Evolutionary conservation across 2,888 invertebrate genomes (phyloP), one percentile per base, ranked within the genome.

Genomic region (Zelleria hepariella): DNA sequence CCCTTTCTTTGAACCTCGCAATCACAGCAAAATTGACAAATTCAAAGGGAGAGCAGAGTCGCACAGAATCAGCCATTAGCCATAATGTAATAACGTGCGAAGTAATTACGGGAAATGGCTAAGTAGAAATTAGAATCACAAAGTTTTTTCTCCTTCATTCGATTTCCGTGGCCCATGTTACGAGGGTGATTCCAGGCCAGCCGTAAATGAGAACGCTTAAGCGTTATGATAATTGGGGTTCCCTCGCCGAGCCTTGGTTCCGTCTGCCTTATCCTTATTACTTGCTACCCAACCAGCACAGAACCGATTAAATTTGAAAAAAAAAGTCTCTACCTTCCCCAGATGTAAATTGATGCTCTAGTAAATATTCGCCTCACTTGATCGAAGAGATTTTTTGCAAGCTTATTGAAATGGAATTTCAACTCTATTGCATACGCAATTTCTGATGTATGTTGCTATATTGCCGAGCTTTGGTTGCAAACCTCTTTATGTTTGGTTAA

Each of bases 161-260:
- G 57, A 57, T 57, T 54, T 57, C 24, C 25, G 57, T 15, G 57
- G 15, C 18, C 48, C 57, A 57, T 47, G 47, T 48, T 57, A 57
- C 2, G 48, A 24, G 48, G 24, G 57, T 24, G 56, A 56, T 32
- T 56, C 57, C 25, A 18, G 15, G 48, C 25, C 47, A 26, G 20
- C 53, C 54, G 62, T 51, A 58, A 60, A 62, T 52, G 59, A 61
- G 57, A 58, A 59, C 59, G 58, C 58, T 59, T 62, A 60, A 64
- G 63, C 63, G 62, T 67, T 66, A 65, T 65, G 62, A 65, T 66
- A 65, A 67, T 66, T 65, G 68, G 66, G 62, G 63, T 56, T 63
- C 65, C 60, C 60, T 62, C 60, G 55, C 62, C 32, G 59, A 52
- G 32, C 21, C n/a, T 25, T 47, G 57, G 24, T 6, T 32, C 26